phyloP scores from a whole-genome alignment of 1,140 invertebrate genomes.

The Dreissena rostriformis region DNA sequence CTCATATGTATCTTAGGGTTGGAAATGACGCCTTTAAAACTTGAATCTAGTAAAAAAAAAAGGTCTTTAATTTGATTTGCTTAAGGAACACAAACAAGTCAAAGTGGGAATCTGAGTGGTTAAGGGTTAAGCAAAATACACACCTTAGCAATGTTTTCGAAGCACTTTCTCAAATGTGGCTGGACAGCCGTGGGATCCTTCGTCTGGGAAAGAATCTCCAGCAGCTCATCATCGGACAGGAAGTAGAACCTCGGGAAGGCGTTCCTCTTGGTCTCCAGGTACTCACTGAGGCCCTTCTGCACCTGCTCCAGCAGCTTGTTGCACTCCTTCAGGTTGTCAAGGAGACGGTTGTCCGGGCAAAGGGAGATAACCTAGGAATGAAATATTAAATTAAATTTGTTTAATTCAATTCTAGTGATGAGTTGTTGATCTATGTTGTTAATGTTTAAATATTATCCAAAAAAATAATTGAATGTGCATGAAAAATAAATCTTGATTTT shows the following conservation, averaged over 20 bases:
- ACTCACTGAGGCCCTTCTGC: slow-evolving; percentile 88
- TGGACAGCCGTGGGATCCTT: slow-evolving; percentile 91
- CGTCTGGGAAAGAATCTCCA: slow-evolving; percentile 92
- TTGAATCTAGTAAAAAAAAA: no score
- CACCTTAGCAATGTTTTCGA: slow-evolving; percentile 89
- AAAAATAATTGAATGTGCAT: no score
- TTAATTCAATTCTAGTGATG: no score
- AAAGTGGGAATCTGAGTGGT: no score
- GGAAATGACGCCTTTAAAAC: no score
- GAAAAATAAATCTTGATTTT: no score
- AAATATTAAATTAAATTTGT: background rate
- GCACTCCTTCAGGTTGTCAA: slow-evolving; percentile 87
- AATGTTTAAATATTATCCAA: no score
- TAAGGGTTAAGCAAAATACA: slow-evolving; percentile 45
- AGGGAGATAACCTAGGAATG: slow-evolving; percentile 80
- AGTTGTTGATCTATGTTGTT: no score
- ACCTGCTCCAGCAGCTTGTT: slow-evolving; percentile 87
- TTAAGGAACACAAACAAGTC: no score
- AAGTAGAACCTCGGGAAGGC: slow-evolving; percentile 92
- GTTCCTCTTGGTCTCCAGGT: slow-evolving; percentile 92
- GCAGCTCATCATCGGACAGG: slow-evolving; percentile 93
- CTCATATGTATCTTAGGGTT: no score
- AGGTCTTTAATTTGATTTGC: no score
- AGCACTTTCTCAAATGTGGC: slow-evolving; percentile 90
- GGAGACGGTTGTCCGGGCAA: slow-evolving; percentile 82